These are phyloP conservation scores for Nibea coibor DNA, from an alignment of 2,113 vertebrate genomes.

Conservation along the genomic window DNA sequence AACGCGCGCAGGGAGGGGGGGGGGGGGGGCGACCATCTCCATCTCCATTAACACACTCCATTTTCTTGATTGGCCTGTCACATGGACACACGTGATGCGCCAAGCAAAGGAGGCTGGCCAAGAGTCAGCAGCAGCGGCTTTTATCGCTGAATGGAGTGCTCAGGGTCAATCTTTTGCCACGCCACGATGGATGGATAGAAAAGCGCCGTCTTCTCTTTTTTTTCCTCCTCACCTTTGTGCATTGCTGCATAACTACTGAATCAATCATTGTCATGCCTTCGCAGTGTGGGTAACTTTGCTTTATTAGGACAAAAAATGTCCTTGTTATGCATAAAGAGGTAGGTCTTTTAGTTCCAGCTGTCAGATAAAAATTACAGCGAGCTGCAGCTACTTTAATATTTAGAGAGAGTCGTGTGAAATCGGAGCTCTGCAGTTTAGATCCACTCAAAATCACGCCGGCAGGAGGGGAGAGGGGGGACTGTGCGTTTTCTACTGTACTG, in stretches of 20 bases:
- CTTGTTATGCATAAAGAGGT: constrained; percentile 14
- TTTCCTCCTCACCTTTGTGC: constrained; percentile 2
- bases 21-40: constrained; percentile 54
- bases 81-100: constrained; percentile 59
- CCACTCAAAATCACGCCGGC: neutral
- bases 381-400: neutral
- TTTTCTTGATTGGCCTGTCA: constrained; percentile 83
- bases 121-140: constrained; percentile 58
- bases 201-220: constrained; percentile 10
- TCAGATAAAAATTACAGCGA: neutral
- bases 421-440: neutral
- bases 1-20: neutral
- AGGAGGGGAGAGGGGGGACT: too few relatives aligned
- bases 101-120: constrained; percentile 41
- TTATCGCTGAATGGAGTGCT: constrained; percentile 59
- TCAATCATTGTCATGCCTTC: constrained; percentile 56
- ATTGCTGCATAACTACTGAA: constrained; percentile 48
- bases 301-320: constrained; percentile 22
- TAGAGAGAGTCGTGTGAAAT: neutral
- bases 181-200: constrained; percentile 42
- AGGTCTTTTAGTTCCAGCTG: neutral
- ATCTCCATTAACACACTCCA: constrained; percentile 82
- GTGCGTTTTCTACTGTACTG: too few relatives aligned
- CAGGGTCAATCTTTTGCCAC: constrained; percentile 55
- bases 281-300: constrained; percentile 17